Base-by-base conservation (phyloP, 2,888 invertebrate species). In the Elysia crispata region DNA sequence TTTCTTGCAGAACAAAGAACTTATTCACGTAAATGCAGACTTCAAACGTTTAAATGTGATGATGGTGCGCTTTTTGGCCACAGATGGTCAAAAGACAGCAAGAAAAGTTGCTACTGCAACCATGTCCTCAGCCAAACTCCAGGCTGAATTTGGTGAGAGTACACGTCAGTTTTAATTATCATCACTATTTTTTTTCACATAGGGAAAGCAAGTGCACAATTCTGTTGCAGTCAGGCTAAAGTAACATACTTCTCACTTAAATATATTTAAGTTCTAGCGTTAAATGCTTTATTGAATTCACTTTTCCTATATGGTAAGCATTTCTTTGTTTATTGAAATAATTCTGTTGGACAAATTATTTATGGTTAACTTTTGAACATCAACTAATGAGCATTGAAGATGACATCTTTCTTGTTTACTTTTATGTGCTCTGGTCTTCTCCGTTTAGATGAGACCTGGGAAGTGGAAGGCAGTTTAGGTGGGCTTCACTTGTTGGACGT, bases 91-190 rank as follows among this genome's bases (percentile, higher is more conserved):
- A 30, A 87, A 86, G 54, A 77, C 82, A 6, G 91, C 89, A n/a
- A 94, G 95, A 86, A 98, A 98, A 94, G 96, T 98, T 82, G 97
- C 97, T 80, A 98, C 98, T 0, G 97, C 97, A 25, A 98, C 97
- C 20, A 95, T 98, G 94, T 95, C 95, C 82, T 96, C 96, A 91
- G 97, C 98, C 0, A 95, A 95, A 91, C 96, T 98, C 86, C 96
- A 97, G 92, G 97, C 97, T 20, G 95, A 95, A 1, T 92, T 97
- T 70, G 95, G 96, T 93, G 90, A 93, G 86, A 66, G 20, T 25
- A 54, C 28, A 31, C 3, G n/a, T 30, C 25, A 66, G 8, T 25
- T 41, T 57, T 11, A 23, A 30, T 20, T 28, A 23, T 64, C 8
- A n/a, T 3, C 18, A 70, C 1, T 18, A 3, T 18, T 15, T 6